phyloP scores from a whole-genome alignment of 1,140 invertebrate genomes.

The Eulimnadia texana region DNA sequence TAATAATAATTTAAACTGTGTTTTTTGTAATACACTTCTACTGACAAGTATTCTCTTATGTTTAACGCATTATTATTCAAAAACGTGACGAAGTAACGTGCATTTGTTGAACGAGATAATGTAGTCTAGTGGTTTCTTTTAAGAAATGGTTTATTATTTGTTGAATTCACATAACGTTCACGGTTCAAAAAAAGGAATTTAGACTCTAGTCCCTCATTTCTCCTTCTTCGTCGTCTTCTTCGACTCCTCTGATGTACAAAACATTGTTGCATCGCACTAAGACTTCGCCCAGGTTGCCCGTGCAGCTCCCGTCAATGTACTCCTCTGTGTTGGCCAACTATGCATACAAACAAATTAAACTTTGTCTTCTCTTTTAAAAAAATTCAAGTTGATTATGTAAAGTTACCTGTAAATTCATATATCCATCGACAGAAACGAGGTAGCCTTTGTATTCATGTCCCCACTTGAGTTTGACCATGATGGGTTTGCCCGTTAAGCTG shows the following conservation, averaged over 20 bases:
- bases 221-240: conserved; percentile 94
- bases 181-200: not conserved
- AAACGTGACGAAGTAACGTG: too few species aligned
- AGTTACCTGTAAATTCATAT: conserved; percentile 91
- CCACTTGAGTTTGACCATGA: conserved; percentile 98
- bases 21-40: too few species aligned
- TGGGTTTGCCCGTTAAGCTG: conserved; percentile 89
- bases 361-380: not conserved
- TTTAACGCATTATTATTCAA: too few species aligned
- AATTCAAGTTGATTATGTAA: not conserved
- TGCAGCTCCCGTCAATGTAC: conserved; percentile 76
- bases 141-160: not conserved
- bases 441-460: conserved; percentile 99
- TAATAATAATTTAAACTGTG: too few species aligned
- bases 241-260: conserved; percentile 85
- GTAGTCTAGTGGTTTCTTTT: too few species aligned
- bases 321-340: conserved; percentile 95
- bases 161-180: not conserved
- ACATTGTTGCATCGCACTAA: conserved; percentile 98
- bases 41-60: too few species aligned
- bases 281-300: conserved; percentile 93
- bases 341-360: conserved; percentile 17
- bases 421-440: conserved; percentile 92
- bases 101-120: too few species aligned
- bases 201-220: conserved; percentile 76